phyloP scores from a whole-genome alignment of 2,113 vertebrate genomes.

The Empidonax traillii region DNA sequence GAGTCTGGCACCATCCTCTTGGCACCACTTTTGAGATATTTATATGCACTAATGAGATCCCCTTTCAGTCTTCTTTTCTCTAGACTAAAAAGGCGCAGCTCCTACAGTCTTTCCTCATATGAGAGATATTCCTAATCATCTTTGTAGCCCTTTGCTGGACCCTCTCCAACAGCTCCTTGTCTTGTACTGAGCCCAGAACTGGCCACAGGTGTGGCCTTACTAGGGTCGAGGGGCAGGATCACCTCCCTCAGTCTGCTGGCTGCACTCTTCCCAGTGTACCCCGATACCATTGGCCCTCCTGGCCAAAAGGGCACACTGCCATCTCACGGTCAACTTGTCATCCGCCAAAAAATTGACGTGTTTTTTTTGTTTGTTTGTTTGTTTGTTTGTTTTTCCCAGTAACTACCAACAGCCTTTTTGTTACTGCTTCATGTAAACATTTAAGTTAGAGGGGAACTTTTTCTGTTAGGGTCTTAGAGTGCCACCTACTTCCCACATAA shows the following conservation, averaged over 20 bases:
- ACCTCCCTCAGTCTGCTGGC: background rate
- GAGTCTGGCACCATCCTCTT: background rate
- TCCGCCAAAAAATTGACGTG: background rate
- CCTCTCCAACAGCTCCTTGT: too few species aligned
- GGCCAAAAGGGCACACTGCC: background rate
- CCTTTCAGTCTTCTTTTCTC: background rate
- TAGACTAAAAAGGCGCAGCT: background rate
- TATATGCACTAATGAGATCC: background rate
- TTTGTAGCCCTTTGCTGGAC: background rate
- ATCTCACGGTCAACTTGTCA: background rate
- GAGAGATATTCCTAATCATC: background rate
- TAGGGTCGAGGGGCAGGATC: background rate
- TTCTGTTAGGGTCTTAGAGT: rapidly evolving
- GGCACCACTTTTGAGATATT: background rate
- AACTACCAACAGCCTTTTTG: background rate
- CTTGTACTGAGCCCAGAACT: background rate
- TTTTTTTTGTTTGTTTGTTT: too few species aligned
- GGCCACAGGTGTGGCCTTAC: rapidly evolving
- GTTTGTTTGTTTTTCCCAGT: too few species aligned
- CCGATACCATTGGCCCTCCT: background rate
- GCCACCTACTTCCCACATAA: background rate
- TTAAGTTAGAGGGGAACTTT: rapidly evolving
- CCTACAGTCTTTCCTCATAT: background rate
- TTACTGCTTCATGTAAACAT: background rate
- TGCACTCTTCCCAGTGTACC: background rate